Evolutionary conservation across 2,888 invertebrate species (phyloP), one percentile per base, ranked within the genome.

Genomic region (Uloborus plumipes): DNA sequence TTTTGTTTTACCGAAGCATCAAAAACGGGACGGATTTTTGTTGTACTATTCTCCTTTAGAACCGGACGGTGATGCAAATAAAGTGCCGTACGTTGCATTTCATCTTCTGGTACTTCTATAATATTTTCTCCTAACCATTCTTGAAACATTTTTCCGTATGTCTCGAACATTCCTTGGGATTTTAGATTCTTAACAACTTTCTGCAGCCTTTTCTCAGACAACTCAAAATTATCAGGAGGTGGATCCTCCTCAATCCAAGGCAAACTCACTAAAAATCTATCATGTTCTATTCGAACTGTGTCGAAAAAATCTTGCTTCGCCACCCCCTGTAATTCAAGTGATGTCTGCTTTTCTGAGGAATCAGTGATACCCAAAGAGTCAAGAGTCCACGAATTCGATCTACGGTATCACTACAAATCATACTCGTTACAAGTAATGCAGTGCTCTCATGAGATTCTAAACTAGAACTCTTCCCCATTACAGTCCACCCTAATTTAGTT

Each of bases 201-300:
- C 20, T 20, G 16, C 20, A 61, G 20, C 59, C 50, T 61, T 64
- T 61, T 70, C 49, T 47, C n/a, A n/a, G 13, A 55, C 64, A 70
- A 47, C 47, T 77, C 70, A 16, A 55, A 70, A 55, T 77, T 77
- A 50, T 77, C 49, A 18, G 70, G 53, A 22, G 58, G 20, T 6
- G 58, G 18, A 20, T n/a, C 4, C n/a, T 22, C 18, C 13, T 22
- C n/a, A 58, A 22, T 39, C 18, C 18, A 58, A n/a, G 58, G 58
- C 20, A 53, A n/a, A 53, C 6, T 3, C 1, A 53, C n/a, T 1
- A 53, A 2, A 53, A 53, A 53, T 3, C 53, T 15, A 3, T 53
- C n/a, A n/a, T 53, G 3, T 2, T 53, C 53, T 15, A 53, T n/a
- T n/a, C n/a, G 2, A 53, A 53, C 53, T 3, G 53, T 53, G 1